Evolutionary conservation across 2,113 vertebrate species (phyloP), one percentile per base, ranked within the genome.

Genomic region (Rhineura floridana): DNA sequence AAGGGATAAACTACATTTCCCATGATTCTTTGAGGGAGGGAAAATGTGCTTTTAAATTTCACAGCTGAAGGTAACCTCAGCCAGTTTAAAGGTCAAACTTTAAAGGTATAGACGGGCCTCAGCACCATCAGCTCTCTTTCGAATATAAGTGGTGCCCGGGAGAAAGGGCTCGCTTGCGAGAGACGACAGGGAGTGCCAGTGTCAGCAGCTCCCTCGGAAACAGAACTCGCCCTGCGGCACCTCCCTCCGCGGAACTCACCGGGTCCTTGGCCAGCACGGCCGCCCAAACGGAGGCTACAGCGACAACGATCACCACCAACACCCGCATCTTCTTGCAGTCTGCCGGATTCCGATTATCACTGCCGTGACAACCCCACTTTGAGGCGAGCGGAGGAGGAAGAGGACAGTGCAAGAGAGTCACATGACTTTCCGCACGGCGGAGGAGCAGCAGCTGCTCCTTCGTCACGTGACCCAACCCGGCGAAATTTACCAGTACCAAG

Each of bases 231-330:
- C 44, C 28, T 30, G 1, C 39, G 0, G 11, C 39, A 2, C 10
- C 21, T 6, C 72, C 9, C 30, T 5, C 62, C 21, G 0, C 1
- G 12, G 4, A 25, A 42, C 92, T 94, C 90, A 94, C 93, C 92
- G 93, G 93, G 77, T 92, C 91, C 52, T 78, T 84, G 33, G 91
- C 89, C 84, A 82, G 23, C 11, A 75, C 91, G 3, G 88, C 63
- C 25, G 84, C 33, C 42, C 86, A 1, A 6, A 83, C 52, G 17
- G 9, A 19, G 42, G 30, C 28, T 12, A 21, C 65, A 23, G 17
- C 69, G 33, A 44, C 11, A 5, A 50, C 21, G 55, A 59, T 19
- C 4, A 59, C 2, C 17, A n/a, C 50, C 23, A 33, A 4, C 1
- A 2, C 7, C 6, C 79, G 86, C 86, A 63, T 30, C 28, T 44